Base-by-base conservation (phyloP, 2,888 invertebrate species). In the Parthenolecanium corni region DNA sequence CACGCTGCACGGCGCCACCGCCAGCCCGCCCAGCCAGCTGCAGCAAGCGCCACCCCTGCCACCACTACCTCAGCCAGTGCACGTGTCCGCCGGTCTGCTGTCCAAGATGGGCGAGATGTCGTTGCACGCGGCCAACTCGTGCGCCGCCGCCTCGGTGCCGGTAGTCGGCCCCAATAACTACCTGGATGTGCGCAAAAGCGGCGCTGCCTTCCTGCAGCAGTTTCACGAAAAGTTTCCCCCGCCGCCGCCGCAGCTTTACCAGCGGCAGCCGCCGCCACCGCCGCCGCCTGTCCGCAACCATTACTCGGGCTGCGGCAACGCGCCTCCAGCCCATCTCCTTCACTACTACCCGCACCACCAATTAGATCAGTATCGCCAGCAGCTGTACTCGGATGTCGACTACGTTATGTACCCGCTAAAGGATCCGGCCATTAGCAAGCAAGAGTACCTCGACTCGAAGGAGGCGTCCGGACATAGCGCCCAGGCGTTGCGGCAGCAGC, bases 351-450 rank as follows among this genome's bases (percentile, higher is more conserved):
- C 53, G 14, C 20, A 23, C 23, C 31, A 18, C 11, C 90, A 89
- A 71, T 84, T 90, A 66, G 88, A 89, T 67, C 85, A 89, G 70
- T 92, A 89, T 70, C 87, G 89, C 69, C 89, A 89, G 71, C 91
- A 91, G 71, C 78, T 92, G 64, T 89, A 89, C 70, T 91, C 91
- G 65, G 91, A 92, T 71, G 89, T 89, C 2, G 91, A 92, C 74
- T 92, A 89, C 71, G 91, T 92, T 6, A 89, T 91, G 72, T 92
- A 90, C 71, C 91, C 91, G 0, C 74, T 90, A 66, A 90, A 90
- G 74, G 91, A 92, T 74, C 90, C 91, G 11, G 84, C 88, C 0
- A 81, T 91, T 51, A 90, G 90, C 67, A 89, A 89, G 71, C 91
- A 91, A 73, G 91, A 92, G 72, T 92, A 92, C 74, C 79, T 89